These are phyloP conservation scores for Dendrolimus pini DNA, from an alignment of 2,888 invertebrate species.

Conservation along the genomic window DNA sequence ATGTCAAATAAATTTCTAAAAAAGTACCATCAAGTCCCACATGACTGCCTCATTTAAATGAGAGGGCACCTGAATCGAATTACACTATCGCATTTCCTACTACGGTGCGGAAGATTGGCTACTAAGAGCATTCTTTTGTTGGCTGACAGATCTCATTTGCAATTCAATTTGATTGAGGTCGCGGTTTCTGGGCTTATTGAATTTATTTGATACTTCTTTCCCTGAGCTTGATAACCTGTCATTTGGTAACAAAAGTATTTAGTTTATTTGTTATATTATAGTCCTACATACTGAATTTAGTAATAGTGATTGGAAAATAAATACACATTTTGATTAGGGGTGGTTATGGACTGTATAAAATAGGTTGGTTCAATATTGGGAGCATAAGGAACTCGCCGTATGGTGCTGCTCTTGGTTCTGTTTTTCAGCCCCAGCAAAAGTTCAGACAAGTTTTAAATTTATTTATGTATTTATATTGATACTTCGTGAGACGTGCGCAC, in stretches of 20 bases:
- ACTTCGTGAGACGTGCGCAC: no score
- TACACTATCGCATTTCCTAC: neutral
- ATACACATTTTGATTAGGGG: no score
- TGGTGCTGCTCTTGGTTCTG: no score
- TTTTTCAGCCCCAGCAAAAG: no score
- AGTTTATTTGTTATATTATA: neutral
- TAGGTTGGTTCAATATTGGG: no score
- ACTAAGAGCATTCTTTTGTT: conserved; percentile 40
- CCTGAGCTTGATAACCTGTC: neutral
- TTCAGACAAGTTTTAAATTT: no score
- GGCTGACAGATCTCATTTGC: conserved; percentile 42
- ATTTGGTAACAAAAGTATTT: neutral
- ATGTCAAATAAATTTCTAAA: neutral
- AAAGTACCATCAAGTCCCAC: neutral
- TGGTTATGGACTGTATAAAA: no score
- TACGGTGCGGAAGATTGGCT: neutral
- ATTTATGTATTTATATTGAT: no score
- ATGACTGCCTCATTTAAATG: neutral
- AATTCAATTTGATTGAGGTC: conserved; percentile 32
- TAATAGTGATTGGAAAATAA: no score
- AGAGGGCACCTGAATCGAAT: neutral
- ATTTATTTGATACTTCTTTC: conserved; percentile 15
- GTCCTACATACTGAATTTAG: no score
- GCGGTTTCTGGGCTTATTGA: conserved; percentile 15
- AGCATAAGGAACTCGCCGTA: no score